Evolutionary conservation across 2,888 invertebrate genomes (phyloP), one percentile per base, ranked within the genome.

Genomic region (Apodemia mormo): DNA sequence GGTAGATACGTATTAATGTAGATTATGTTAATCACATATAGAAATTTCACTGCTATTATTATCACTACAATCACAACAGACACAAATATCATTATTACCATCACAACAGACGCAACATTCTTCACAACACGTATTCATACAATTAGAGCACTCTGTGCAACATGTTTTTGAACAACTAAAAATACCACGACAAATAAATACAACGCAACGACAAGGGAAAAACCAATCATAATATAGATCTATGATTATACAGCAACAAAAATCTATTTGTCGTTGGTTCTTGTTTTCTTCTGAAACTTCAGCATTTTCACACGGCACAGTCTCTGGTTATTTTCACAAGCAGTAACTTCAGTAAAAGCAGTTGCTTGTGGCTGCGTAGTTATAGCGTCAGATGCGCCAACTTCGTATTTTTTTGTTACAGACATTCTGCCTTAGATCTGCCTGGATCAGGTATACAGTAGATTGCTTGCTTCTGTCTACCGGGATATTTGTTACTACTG

Each of bases 151-250:
- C 10, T 61, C 61, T 5, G 61, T 61, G 61, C 61, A 61, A 33
- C 61, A 61, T 33, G 61, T 30, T 9, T 12, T 12, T 10, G 14
- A 2, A 61, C 61, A 61, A 61, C 9, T 33, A 33, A 33, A 61
- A 61, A 61, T 30, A 30, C 12, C 10, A 4, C 14, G 30, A 33
- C 61, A 61, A 8, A 61, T 30, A 5, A 30, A 61, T 61, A 6
- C 58, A 30, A 61, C 9, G 33, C 29, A 61, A 30, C 58, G 58
- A 61, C 58, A 61, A 30, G 58, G 30, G 29, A 61, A 33, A 2
- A 61, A 61, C 33, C 58, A 61, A 30, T 61, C 58, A 33, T 61
- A 61, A 61, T 61, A 61, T 2, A 33, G 58, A 61, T 61, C 61
- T 12, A 61, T 33, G 61, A 61, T 61, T 1, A 61, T 33, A 33